Percentiles rank a stretch among this genome's conserved stretches.
Evolutionary conservation across 2,888 invertebrate genomes (phyloP).

Genomic region (Coenonympha arcania): DNA sequence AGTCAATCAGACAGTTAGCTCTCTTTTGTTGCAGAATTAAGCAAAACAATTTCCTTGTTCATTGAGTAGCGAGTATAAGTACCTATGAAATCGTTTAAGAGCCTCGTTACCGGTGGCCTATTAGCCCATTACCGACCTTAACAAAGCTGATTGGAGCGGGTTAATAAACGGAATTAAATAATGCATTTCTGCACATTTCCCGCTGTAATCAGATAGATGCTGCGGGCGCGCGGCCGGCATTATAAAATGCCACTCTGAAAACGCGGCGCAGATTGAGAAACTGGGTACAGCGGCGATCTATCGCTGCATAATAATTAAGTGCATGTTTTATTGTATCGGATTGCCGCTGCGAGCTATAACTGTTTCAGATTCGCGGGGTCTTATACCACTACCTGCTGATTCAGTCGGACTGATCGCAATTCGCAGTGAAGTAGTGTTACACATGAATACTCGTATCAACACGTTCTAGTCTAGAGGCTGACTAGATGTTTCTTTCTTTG

Average conservation of each 20-base stretch:
- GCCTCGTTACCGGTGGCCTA: too few relatives aligned
- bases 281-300: constrained; percentile 22
- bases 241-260: constrained; percentile 33
- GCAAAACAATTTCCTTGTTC: too few relatives aligned
- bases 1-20: too few relatives aligned
- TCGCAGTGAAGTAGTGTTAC: background rate
- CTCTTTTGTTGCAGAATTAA: too few relatives aligned
- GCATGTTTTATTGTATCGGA: constrained; percentile 30
- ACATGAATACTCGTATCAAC: too few relatives aligned
- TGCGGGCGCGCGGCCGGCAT: constrained; percentile 30
- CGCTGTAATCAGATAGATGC: constrained; percentile 31
- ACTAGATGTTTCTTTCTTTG: too few relatives aligned
- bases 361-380: constrained; percentile 10
- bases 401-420: constrained; percentile 5
- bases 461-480: too few relatives aligned
- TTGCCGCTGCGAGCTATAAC: constrained; percentile 26
- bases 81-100: too few relatives aligned
- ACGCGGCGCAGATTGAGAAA: constrained; percentile 26
- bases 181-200: constrained; percentile 13
- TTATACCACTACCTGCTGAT: constrained; percentile 4
- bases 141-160: background rate
- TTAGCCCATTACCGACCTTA: too few relatives aligned
- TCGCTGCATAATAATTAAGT: constrained; percentile 29
- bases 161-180: constrained; percentile 3
- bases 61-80: too few relatives aligned